A percentile compares a stretch with the other conserved stretches of the same genome.
Evolutionary conservation across 1,140 invertebrate genomes (phyloP).

Genomic region (Acromyrmex charruanus): DNA sequence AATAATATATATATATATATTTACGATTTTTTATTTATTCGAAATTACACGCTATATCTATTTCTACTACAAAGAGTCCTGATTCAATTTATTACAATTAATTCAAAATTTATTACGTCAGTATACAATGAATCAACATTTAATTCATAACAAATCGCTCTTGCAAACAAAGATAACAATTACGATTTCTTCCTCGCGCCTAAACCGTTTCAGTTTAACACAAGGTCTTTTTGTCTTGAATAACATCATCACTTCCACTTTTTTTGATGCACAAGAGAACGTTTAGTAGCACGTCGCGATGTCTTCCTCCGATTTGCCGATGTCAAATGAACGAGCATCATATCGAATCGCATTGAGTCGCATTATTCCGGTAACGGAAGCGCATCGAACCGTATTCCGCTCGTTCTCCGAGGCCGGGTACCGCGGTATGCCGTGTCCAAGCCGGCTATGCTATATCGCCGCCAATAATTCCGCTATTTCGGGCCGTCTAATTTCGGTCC

Average conservation of each 20-base stretch:
- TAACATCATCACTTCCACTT: constrained; percentile 10
- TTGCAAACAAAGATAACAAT: not conserved
- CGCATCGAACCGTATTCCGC: constrained; percentile 24
- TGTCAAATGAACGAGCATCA: not conserved
- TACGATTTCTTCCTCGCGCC: not conserved
- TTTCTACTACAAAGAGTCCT: not conserved
- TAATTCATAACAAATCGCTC: not conserved
- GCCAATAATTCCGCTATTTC: constrained; percentile 85
- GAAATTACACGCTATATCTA: not conserved
- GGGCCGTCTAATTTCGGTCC: constrained; percentile 82
- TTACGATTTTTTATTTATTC: not conserved
- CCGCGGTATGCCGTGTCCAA: constrained; percentile 66
- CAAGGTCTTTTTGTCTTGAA: not conserved
- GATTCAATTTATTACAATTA: not conserved
- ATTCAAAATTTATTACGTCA: not conserved
- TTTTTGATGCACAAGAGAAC: not conserved
- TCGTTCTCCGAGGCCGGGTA: constrained; percentile 36
- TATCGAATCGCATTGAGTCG: not conserved
- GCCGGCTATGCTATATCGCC: constrained; percentile 67
- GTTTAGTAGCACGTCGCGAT: not conserved
- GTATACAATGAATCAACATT: not conserved
- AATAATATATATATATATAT: not conserved
- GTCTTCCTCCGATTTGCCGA: not conserved
- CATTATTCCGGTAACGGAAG: constrained; percentile 69
- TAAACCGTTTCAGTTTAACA: not conserved